Percentiles rank a stretch among this genome's conserved stretches.
Evolutionary conservation across 2,797 vertebrate species (phyloP).

Genomic region (Alosa sapidissima): DNA sequence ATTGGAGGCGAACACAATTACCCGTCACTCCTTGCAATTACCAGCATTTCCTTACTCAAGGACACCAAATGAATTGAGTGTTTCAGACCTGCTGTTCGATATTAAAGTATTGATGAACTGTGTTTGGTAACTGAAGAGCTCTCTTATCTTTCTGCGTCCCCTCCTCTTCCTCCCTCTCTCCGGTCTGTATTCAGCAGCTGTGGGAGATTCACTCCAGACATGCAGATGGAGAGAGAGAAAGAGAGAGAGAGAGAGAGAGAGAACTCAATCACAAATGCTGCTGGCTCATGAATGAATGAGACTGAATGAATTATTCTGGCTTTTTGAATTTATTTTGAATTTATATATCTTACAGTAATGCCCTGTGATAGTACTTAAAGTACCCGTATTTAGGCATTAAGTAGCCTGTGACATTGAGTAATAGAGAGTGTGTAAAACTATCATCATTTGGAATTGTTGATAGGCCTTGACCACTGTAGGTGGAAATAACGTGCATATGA

Average conservation of each 20-base stretch:
- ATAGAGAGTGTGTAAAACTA: not conserved
- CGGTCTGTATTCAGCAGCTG: not conserved
- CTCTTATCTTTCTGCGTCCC: not conserved
- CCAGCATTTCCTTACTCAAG: conserved; percentile 71
- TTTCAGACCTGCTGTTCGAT: conserved; percentile 16
- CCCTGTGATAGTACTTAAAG: not conserved
- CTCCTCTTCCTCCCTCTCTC: not conserved
- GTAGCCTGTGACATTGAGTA: not conserved
- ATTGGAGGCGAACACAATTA: conserved; percentile 60
- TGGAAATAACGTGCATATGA: not conserved
- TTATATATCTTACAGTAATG: not conserved
- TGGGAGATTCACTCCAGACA: conserved; percentile 25
- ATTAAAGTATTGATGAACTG: conserved; percentile 23
- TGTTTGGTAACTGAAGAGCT: conserved; percentile 19
- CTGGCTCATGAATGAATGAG: conserved; percentile 2
- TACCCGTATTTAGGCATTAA: not conserved
- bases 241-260: conserved; percentile 20
- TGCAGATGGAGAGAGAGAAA: conserved; percentile 45
- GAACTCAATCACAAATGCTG: not conserved
- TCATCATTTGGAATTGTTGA: not conserved
- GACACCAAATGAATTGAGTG: conserved; percentile 53
- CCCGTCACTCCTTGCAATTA: conserved; percentile 69
- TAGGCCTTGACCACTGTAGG: not conserved
- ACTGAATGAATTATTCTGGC: conserved; percentile 15
- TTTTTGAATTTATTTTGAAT: not conserved